Conservation (phyloP, 2,113 vertebrate species). For the Solenodon paradoxus region DNA sequence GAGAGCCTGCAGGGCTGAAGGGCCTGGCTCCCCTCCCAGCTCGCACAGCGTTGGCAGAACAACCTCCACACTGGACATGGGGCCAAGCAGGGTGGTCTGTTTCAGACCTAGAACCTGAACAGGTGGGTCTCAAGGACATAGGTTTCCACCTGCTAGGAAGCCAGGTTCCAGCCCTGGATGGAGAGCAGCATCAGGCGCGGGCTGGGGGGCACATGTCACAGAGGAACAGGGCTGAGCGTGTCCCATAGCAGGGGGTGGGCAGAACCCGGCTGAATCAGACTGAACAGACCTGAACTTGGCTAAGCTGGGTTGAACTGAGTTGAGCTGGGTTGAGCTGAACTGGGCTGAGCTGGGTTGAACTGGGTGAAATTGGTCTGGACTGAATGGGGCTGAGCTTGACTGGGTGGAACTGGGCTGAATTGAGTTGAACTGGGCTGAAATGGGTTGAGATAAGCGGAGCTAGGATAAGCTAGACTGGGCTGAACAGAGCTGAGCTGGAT, state of each 20-base stretch:
- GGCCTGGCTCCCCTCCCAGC: neutral
- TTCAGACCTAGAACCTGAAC: neutral
- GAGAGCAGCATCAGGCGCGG: too few species aligned
- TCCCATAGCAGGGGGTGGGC: accelerated
- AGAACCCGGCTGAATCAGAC: accelerated
- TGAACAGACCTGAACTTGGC: neutral
- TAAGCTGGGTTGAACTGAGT: accelerated
- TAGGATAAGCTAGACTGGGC: accelerated
- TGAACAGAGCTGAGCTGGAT: accelerated
- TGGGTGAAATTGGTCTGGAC: accelerated
- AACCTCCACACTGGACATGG: too few species aligned
- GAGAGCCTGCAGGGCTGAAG: accelerated
- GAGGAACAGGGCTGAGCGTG: too few species aligned
- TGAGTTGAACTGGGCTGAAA: accelerated
- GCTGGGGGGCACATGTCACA: too few species aligned
- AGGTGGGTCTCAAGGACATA: neutral
- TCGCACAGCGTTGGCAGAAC: too few species aligned
- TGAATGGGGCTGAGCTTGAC: accelerated
- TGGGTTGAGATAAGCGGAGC: accelerated
- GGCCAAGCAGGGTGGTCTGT: too few species aligned
- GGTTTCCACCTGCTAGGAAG: too few species aligned
- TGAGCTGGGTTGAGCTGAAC: accelerated
- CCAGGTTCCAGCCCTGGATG: too few species aligned
- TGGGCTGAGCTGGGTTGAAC: accelerated
- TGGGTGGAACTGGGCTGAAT: accelerated